Evolutionary conservation across 1,140 invertebrate genomes (phyloP).

Genomic region (Drosophila seguyi): DNA sequence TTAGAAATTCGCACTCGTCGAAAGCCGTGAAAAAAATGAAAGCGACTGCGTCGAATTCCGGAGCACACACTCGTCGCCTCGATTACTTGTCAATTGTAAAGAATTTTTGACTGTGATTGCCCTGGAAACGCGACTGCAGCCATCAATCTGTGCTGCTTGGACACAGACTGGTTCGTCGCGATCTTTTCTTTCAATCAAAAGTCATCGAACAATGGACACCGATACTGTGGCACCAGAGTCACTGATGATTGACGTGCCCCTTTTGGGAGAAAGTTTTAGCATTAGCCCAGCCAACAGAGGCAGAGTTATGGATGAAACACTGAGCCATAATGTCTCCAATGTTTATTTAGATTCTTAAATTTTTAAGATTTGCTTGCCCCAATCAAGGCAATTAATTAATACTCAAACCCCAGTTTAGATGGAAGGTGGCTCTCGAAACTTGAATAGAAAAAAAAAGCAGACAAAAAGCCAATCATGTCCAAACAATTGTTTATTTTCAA

Average conservation of each 20-base stretch:
- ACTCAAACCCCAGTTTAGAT: neutral
- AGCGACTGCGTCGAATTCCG: constrained; percentile 18
- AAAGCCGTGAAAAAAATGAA: constrained; percentile 44
- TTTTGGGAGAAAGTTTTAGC: neutral
- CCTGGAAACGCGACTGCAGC: constrained; percentile 1
- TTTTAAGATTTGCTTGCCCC: neutral
- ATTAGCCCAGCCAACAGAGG: too few relatives aligned
- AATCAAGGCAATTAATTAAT: constrained; percentile 32
- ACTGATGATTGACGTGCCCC: constrained; percentile 2
- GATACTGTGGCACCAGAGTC: neutral
- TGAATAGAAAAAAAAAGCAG: constrained; percentile 8
- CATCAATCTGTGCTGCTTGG: constrained; percentile 19
- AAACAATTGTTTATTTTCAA: constrained; percentile 73
- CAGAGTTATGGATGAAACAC: neutral
- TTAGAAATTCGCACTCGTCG: constrained; percentile 71
- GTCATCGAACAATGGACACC: constrained; percentile 1
- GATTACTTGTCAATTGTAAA: constrained; percentile 67
- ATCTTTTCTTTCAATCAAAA: constrained; percentile 45
- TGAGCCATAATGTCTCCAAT: neutral
- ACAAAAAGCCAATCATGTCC: constrained; percentile 52
- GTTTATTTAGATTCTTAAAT: neutral
- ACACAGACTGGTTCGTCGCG: neutral
- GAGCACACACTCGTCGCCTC: constrained; percentile 9
- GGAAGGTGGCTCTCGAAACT: constrained; percentile 1
- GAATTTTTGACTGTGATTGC: constrained; percentile 71